phyloP scores from a whole-genome alignment of 2,113 vertebrate species.

The Archocentrus centrarchus region DNA sequence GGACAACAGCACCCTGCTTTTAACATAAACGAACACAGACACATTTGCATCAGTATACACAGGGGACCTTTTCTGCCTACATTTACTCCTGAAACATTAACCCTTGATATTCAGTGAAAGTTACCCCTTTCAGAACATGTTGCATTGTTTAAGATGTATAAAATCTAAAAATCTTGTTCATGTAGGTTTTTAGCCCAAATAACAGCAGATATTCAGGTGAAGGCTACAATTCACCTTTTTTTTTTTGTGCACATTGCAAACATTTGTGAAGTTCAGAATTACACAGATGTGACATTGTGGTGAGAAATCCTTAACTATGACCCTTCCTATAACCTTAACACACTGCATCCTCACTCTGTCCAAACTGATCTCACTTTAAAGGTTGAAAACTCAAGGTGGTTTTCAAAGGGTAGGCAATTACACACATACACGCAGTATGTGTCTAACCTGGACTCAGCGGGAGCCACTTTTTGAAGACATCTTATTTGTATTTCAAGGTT shows the following conservation, averaged over 20 bases:
- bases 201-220: neutral
- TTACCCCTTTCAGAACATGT: neutral
- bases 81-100: conserved; percentile 10
- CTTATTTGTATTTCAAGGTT: conserved; percentile 68
- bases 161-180: neutral
- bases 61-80: neutral
- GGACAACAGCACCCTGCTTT: conserved; percentile 35
- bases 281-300: neutral
- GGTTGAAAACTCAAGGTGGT: conserved; percentile 60
- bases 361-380: conserved; percentile 47
- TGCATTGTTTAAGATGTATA: neutral
- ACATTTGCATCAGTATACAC: conserved; percentile 25
- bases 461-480: conserved; percentile 52
- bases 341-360: conserved; percentile 50
- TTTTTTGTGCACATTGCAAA: neutral
- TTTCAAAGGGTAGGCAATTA: conserved; percentile 37
- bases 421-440: conserved; percentile 17
- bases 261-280: neutral
- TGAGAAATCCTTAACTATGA: neutral
- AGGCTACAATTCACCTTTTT: neutral
- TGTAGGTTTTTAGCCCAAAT: conserved; percentile 3
- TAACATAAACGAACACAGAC: conserved; percentile 40
- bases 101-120: neutral
- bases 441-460: conserved; percentile 28
- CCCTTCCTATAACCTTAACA: conserved; percentile 19